Conservation (phyloP, 35 echinoderm and acorn worm species). For the Lytechinus variegatus region DNA sequence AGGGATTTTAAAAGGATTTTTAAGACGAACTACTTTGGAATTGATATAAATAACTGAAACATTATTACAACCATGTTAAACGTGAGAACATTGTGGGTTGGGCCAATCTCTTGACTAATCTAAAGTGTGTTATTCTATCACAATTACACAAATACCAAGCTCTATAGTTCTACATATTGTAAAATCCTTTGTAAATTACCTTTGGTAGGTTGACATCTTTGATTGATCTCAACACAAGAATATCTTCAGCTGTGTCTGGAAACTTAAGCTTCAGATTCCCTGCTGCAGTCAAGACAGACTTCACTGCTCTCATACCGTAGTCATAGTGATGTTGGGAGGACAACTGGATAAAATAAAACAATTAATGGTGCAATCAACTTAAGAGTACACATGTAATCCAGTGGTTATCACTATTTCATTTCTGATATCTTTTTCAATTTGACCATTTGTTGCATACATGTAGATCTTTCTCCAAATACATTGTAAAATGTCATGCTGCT, state of each 20-base stretch:
- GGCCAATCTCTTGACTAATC: too few relatives aligned
- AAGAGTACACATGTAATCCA: background rate
- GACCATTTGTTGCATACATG: too few relatives aligned
- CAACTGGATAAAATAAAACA: slow-evolving; percentile 53
- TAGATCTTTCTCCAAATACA: too few relatives aligned
- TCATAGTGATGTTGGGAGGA: slow-evolving; percentile 99
- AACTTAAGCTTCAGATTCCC: slow-evolving; percentile 94
- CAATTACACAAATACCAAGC: too few relatives aligned
- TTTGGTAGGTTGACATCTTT: slow-evolving; percentile 99
- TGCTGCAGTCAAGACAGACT: slow-evolving; percentile 95
- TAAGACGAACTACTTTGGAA: too few relatives aligned
- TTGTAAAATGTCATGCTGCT: too few relatives aligned
- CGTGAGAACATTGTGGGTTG: too few relatives aligned
- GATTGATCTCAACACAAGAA: slow-evolving; percentile 88
- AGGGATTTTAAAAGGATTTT: too few relatives aligned
- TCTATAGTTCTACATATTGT: too few relatives aligned
- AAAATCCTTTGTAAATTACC: slow-evolving; percentile 57
- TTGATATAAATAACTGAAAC: too few relatives aligned
- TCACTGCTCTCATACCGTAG: slow-evolving; percentile 99
- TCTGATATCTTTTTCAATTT: background rate
- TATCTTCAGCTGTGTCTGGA: slow-evolving; percentile 88
- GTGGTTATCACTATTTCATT: background rate
- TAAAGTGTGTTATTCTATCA: too few relatives aligned
- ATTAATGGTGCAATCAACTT: background rate
- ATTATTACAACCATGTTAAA: too few relatives aligned